Conservation (phyloP, 2,888 invertebrate species). For the Yponomeuta evonymella region DNA sequence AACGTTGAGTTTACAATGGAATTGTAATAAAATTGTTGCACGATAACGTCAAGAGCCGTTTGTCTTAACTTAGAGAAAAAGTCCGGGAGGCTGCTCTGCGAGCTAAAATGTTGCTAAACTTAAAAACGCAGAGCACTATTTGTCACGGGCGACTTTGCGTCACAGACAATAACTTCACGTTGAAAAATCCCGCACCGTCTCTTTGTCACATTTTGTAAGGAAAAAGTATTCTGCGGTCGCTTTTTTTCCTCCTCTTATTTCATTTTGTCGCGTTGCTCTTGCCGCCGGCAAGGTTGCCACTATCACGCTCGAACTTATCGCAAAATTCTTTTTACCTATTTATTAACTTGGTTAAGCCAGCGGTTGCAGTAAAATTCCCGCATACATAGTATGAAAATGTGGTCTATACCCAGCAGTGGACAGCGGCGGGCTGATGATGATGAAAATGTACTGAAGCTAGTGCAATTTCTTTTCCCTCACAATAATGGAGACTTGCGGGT, state of each 20-base stretch:
- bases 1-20: neutral
- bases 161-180: conserved; percentile 64
- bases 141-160: conserved; percentile 59
- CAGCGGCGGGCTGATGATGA: too few relatives aligned
- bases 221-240: conserved; percentile 47
- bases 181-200: conserved; percentile 62
- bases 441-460: too few relatives aligned
- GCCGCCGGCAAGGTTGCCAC: conserved; percentile 20
- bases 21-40: conserved; percentile 4
- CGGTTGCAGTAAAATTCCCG: too few relatives aligned
- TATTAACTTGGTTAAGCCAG: too few relatives aligned
- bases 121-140: conserved; percentile 55
- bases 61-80: conserved; percentile 15
- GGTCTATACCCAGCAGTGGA: too few relatives aligned
- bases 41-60: conserved; percentile 7
- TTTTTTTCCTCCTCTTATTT: conserved; percentile 42
- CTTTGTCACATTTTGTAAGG: conserved; percentile 65
- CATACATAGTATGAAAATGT: too few relatives aligned
- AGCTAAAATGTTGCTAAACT: conserved; percentile 57
- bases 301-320: neutral
- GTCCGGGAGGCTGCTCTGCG: conserved; percentile 1
- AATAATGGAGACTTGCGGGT: too few relatives aligned
- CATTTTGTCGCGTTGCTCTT: conserved; percentile 47
- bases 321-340: neutral
- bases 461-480: too few relatives aligned